A percentile compares a stretch with the other conserved stretches of the same genome.
These are phyloP conservation scores for Drosophila maculinotata DNA, from an alignment of 2,888 invertebrate genomes.

Conservation along the genomic window DNA sequence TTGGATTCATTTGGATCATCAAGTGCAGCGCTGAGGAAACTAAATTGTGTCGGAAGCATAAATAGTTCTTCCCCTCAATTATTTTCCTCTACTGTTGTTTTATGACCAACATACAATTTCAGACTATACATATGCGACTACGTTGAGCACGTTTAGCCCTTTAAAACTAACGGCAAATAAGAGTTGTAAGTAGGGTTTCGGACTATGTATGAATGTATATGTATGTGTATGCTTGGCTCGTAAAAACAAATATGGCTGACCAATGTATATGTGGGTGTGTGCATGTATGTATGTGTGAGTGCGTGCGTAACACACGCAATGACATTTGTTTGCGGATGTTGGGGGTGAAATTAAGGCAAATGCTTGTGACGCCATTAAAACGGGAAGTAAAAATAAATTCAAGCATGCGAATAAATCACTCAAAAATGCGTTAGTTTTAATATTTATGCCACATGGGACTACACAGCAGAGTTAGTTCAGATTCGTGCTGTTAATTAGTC, in stretches of 20 bases:
- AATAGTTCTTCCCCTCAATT: slow-evolving; percentile 52
- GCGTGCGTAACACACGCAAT: slow-evolving; percentile 56
- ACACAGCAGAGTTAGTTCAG: neutral
- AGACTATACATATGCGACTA: slow-evolving; percentile 7
- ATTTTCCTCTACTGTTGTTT: slow-evolving; percentile 47
- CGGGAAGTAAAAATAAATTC: slow-evolving; percentile 64
- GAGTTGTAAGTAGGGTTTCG: slow-evolving; percentile 69
- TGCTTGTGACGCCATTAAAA: slow-evolving; percentile 64
- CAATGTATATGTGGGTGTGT: slow-evolving; percentile 8
- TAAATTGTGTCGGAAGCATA: slow-evolving; percentile 36
- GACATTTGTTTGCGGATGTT: slow-evolving; percentile 33
- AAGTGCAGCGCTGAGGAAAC: slow-evolving; percentile 4
- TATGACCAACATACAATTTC: slow-evolving; percentile 38
- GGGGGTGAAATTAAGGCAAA: slow-evolving; percentile 54
- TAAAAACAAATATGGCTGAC: slow-evolving; percentile 55
- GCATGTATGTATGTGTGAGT: slow-evolving; percentile 31
- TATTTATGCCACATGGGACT: slow-evolving; percentile 12
- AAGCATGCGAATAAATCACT: slow-evolving; percentile 50
- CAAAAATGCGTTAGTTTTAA: slow-evolving; percentile 27
- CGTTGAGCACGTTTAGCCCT: slow-evolving; percentile 68
- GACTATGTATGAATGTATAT: slow-evolving; percentile 28
- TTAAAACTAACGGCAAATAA: slow-evolving; percentile 74
- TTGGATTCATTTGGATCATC: slow-evolving; percentile 4
- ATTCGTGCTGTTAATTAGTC: slow-evolving; percentile 32
- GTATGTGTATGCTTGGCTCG: slow-evolving; percentile 42